Evolutionary conservation across 2,888 invertebrate genomes (phyloP), one percentile per base, ranked within the genome.

Genomic region (Leptopterna dolabrata): DNA sequence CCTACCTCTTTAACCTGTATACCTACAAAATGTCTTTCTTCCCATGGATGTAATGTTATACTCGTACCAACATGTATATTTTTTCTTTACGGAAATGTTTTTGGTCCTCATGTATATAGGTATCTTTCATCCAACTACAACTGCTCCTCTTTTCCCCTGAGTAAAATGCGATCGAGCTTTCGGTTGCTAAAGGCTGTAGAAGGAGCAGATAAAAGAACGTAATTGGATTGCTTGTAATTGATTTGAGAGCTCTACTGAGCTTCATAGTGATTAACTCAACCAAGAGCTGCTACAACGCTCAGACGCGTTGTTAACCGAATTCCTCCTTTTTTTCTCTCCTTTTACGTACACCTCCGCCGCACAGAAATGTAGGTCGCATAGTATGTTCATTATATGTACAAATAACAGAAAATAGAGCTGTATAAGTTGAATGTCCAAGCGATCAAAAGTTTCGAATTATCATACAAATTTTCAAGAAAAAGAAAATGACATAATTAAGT

Each of bases 161-260:
- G 27, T 78, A 45, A 78, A 81, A 81, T 3, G 29, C 81, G 30
- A 55, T 51, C 55, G 55, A 55, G 55, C 55, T 47, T 45, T 73
- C 36, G 43, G 43, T n/a, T 45, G 29, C 24, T 55, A 76, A 86
- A 63, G 30, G 86, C n/a, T 30, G 30, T 14, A 36, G 36, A 27
- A 30, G 51, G 45, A 55, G 47, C 76, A 14, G 19, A 29, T 45
- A 24, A 51, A 76, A 76, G 76, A 51, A 86, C 47, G 36, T 86
- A 86, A 86, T 86, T 86, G 76, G 86, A 83, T 83, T 83, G 83
- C 30, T 41, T 24, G 83, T 83, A 83, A 83, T 63, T 83, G 83
- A 83, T 83, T 83, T 83, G 63, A 83, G 83, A 70, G 83, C 70
- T 63, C 83, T 70, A 83, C 29, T 83, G 70, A 83, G 70, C 63